These are phyloP conservation scores for Dinocampus coccinellae DNA, from an alignment of 2,888 invertebrate species.

Conservation along the genomic window DNA sequence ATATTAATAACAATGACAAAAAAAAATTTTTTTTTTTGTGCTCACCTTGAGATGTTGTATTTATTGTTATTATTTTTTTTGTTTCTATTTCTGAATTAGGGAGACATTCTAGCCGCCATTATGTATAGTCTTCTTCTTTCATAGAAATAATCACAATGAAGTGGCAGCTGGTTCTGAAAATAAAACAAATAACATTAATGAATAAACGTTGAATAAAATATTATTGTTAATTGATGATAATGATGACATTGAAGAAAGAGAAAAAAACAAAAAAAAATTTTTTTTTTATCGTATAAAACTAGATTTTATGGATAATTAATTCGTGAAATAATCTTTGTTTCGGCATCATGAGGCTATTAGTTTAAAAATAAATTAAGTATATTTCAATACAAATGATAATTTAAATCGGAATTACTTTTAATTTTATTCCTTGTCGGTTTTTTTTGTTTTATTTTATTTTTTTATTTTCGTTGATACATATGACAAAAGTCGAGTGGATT, in stretches of 20 bases:
- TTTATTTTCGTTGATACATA: not conserved
- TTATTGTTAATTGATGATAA: not conserved
- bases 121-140: constrained; percentile 29
- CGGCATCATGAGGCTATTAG: not conserved
- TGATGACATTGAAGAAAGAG: too few species aligned
- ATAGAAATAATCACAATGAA: not conserved
- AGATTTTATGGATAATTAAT: too few species aligned
- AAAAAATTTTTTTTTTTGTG: constrained; percentile 29
- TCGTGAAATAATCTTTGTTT: not conserved
- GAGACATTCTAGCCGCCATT: constrained; percentile 63
- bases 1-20: too few species aligned
- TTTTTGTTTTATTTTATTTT: not conserved
- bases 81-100: constrained; percentile 43
- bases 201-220: not conserved
- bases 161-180: constrained; percentile 12
- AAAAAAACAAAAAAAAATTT: too few species aligned
- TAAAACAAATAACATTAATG: not conserved
- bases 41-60: constrained; percentile 34
- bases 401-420: not conserved
- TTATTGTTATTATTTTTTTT: constrained; percentile 41
- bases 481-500: not conserved
- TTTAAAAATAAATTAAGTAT: not conserved
- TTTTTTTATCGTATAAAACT: too few species aligned
- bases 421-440: too few species aligned
- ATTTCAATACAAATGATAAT: not conserved